These are phyloP conservation scores for Remorina albescens DNA, from an alignment of 2,797 vertebrate species.

Conservation along the genomic window DNA sequence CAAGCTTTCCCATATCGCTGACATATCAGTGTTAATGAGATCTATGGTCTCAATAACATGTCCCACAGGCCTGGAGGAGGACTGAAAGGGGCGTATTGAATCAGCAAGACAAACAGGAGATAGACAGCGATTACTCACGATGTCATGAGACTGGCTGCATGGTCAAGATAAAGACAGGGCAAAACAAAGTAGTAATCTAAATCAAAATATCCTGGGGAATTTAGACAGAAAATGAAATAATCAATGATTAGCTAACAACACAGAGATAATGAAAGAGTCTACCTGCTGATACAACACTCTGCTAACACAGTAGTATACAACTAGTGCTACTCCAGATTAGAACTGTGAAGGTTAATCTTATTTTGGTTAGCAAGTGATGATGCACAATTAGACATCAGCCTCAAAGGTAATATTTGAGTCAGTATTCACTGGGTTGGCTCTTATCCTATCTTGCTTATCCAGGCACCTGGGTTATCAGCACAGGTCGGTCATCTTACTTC, in stretches of 20 bases:
- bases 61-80: not conserved
- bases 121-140: not conserved
- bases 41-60: constrained; percentile 12
- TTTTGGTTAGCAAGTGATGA: constrained; percentile 5
- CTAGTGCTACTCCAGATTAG: not conserved
- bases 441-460: constrained; percentile 27
- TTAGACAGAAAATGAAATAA: not conserved
- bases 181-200: not conserved
- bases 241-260: constrained; percentile 4
- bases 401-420: constrained; percentile 22
- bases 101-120: not conserved
- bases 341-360: not conserved
- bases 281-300: not conserved
- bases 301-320: not conserved
- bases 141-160: constrained; percentile 23
- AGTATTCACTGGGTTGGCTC: not conserved
- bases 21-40: constrained; percentile 28
- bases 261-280: not conserved
- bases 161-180: not conserved
- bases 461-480: constrained; percentile 46
- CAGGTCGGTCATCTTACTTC: constrained; percentile 21
- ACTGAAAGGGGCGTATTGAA: not conserved
- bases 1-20: not conserved
- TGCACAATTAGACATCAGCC: constrained; percentile 4
- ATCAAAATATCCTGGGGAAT: not conserved